Base-by-base conservation (phyloP, 2,888 invertebrate species). In the Lasius platythorax region DNA sequence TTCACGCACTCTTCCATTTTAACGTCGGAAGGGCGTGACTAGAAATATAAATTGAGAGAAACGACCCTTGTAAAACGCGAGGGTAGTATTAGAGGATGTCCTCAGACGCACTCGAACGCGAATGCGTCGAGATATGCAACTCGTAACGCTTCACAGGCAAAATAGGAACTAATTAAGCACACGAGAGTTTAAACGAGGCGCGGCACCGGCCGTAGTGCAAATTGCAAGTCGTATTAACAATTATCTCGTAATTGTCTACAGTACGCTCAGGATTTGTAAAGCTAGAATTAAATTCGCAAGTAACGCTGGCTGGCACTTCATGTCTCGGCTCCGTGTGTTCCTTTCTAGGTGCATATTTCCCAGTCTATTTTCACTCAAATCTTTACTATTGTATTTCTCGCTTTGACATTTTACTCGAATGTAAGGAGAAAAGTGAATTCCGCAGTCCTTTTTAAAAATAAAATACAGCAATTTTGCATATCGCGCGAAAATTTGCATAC, bases 161-260 rank as follows among this genome's bases (percentile, higher is more conserved):
- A 81, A 66, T 81, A 85, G 81, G 82, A 84, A 85, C 76, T 72
- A 86, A 81, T 74, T 64, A 75, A 83, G 66, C 82, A 75, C 66
- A 81, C 74, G 72, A 84, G 73, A 81, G 79, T 83, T 83, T 86
- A 84, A 87, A 78, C 46, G 84, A 75, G 53, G 30, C 63, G 56
- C 58, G 58, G 64, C 68, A 58, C 64, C 56, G 75, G 40, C 81
- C 70, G 67, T 61, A 50, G 73, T 66, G 81, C 78, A 88, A 88
- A 88, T 87, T 84, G 79, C 87, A 84, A 84, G 70, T 83, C 82
- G 86, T 88, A 87, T 90, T 89, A 90, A 90, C 83, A 87, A 88
- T 88, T 89, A 87, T 75, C 81, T 40, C 53, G 85, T 89, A 87
- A 89, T 89, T 89, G 87, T 89, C 70, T 74, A 83, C 83, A 70